Evolutionary conservation across 2,797 vertebrate species (phyloP).

Genomic region (Staurois parvus): DNA sequence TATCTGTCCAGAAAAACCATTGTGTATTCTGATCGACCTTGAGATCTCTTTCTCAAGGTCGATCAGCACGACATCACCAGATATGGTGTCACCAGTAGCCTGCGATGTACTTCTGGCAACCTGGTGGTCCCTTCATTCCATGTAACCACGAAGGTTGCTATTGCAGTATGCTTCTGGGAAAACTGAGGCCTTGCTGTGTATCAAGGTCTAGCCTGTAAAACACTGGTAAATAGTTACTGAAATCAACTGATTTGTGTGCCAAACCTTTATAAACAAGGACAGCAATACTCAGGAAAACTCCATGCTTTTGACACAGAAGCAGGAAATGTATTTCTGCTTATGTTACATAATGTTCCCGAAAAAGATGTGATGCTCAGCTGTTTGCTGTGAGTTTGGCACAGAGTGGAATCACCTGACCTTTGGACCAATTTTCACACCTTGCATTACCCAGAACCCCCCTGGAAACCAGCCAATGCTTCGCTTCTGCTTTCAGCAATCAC

Average conservation of each 20-base stretch:
- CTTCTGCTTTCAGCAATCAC: slow-evolving; percentile 11
- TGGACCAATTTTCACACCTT: slow-evolving; percentile 30
- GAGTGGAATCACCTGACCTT: slow-evolving; percentile 25
- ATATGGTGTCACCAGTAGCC: too few relatives aligned
- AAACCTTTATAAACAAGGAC: neutral
- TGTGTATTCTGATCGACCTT: too few relatives aligned
- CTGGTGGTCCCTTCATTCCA: neutral
- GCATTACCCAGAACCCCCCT: slow-evolving; percentile 3
- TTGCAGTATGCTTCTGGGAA: neutral
- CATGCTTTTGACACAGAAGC: slow-evolving; percentile 6
- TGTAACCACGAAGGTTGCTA: neutral
- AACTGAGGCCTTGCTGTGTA: neutral
- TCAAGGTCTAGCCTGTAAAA: neutral
- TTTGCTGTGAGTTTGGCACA: slow-evolving; percentile 21
- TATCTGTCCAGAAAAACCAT: too few relatives aligned
- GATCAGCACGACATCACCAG: too few relatives aligned
- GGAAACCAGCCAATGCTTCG: slow-evolving; percentile 2
- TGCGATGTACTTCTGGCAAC: too few relatives aligned
- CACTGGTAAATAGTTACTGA: neutral
- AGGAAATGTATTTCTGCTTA: slow-evolving; percentile 8
- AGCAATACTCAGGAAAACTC: neutral
- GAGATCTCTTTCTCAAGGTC: too few relatives aligned
- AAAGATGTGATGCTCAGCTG: slow-evolving; percentile 36
- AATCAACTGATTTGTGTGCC: neutral
- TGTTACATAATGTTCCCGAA: slow-evolving; percentile 31